Percentiles rank a stretch among this genome's conserved stretches.
Conservation (phyloP, 2,888 invertebrate genomes). For the Papilio gigon region DNA sequence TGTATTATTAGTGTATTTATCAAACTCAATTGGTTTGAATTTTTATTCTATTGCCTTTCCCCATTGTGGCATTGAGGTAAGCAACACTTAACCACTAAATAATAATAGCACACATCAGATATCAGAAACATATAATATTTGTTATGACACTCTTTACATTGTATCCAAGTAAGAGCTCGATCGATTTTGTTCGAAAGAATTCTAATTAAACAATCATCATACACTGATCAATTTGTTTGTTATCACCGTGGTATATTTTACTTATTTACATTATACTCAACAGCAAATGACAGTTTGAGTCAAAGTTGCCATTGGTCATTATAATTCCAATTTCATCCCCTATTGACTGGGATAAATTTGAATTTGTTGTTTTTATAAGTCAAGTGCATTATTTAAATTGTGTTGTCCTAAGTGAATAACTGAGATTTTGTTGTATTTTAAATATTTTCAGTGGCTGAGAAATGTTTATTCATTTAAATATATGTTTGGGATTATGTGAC, state of each 20-base stretch:
- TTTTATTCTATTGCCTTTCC: slow-evolving; percentile 7
- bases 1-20: background rate
- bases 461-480: slow-evolving; percentile 22
- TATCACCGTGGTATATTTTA: background rate
- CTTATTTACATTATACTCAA: slow-evolving; percentile 6
- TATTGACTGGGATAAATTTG: background rate
- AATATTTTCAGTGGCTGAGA: slow-evolving; percentile 21
- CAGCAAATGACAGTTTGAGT: background rate
- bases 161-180: background rate
- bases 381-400: background rate
- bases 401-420: slow-evolving; percentile 13
- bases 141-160: background rate
- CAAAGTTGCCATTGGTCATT: background rate
- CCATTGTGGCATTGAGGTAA: slow-evolving; percentile 6
- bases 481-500: slow-evolving; percentile 21
- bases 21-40: slow-evolving; percentile 4
- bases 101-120: background rate
- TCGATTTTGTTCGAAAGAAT: slow-evolving; percentile 12
- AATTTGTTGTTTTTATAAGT: background rate
- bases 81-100: background rate
- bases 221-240: slow-evolving; percentile 10
- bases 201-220: slow-evolving; percentile 6
- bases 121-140: background rate
- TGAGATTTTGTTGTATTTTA: slow-evolving; percentile 14
- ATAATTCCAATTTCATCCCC: background rate